Percentiles rank a stretch among this genome's conserved stretches.
phyloP scores from a whole-genome alignment of 2,113 vertebrate species.

The Xiphophorus hellerii region DNA sequence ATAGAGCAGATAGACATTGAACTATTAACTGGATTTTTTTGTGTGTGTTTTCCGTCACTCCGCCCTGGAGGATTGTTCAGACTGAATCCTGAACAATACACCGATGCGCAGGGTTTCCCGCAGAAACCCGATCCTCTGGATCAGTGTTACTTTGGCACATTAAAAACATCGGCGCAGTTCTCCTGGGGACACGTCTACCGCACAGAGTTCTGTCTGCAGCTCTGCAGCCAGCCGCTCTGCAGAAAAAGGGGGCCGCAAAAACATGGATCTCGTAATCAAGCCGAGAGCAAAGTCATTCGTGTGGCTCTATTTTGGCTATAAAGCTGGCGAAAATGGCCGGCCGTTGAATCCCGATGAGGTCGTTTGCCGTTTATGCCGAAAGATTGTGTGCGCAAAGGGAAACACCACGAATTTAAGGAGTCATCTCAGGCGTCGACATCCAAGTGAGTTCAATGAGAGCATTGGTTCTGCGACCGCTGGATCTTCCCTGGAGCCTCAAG shows the following conservation, averaged over 20 bases:
- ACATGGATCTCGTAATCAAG: slow-evolving; percentile 70
- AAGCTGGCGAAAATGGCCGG: slow-evolving; percentile 62
- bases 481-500: slow-evolving; percentile 49
- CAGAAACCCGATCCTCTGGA: not conserved
- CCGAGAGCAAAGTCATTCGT: slow-evolving; percentile 63
- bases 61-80: not conserved
- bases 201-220: not conserved
- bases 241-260: slow-evolving; percentile 2
- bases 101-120: not conserved
- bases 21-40: not conserved
- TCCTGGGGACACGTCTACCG: not conserved
- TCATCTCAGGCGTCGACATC: slow-evolving; percentile 68
- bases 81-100: not conserved
- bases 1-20: slow-evolving; percentile 4
- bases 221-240: slow-evolving; percentile 10
- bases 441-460: slow-evolving; percentile 53
- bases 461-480: slow-evolving; percentile 32
- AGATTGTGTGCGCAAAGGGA: slow-evolving; percentile 69
- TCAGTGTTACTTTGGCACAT: not conserved
- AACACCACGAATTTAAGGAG: slow-evolving; percentile 74
- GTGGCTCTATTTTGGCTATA: slow-evolving; percentile 72
- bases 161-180: not conserved
- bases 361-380: slow-evolving; percentile 66
- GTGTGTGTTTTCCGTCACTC: not conserved
- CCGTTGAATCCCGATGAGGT: slow-evolving; percentile 57